phyloP scores from a whole-genome alignment of 1,140 invertebrate species.

The Andrena cerasifolii region DNA sequence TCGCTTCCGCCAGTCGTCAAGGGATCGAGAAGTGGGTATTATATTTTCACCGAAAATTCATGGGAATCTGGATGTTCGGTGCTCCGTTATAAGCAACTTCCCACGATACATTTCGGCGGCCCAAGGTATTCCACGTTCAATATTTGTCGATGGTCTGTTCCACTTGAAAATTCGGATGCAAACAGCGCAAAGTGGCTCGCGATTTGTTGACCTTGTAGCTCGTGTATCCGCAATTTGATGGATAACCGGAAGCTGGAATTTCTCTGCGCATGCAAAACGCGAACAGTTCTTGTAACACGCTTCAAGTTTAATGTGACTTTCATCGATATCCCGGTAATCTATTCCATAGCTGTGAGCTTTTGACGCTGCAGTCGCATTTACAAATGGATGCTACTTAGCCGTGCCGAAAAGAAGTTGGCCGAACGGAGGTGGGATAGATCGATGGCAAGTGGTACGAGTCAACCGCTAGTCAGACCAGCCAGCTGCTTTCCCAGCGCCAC shows the following conservation, averaged over 20 bases:
- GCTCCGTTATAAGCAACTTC: too few species aligned
- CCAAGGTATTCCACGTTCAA: constrained; percentile 14
- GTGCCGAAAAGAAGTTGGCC: background rate
- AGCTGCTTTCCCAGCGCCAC: too few species aligned
- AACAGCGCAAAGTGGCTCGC: constrained; percentile 39
- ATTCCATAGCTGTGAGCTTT: background rate
- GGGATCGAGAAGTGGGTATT: too few species aligned
- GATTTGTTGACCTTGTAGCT: constrained; percentile 50
- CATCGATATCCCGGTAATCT: background rate
- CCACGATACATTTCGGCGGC: background rate
- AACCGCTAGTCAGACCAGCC: background rate
- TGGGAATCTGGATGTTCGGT: too few species aligned
- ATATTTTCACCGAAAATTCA: too few species aligned
- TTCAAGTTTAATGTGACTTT: too few species aligned
- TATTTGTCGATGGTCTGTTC: constrained; percentile 10
- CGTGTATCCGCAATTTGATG: constrained; percentile 33
- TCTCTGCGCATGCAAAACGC: constrained; percentile 50
- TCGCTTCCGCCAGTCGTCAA: too few species aligned
- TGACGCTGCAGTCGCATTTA: too few species aligned
- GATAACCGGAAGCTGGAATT: constrained; percentile 45
- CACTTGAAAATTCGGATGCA: constrained; percentile 5
- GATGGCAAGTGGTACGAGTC: constrained; percentile 1
- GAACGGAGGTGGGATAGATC: background rate
- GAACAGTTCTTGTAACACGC: background rate
- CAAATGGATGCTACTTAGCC: background rate